Base-by-base conservation (phyloP, 2,888 invertebrate species). In the Phortica magna region DNA sequence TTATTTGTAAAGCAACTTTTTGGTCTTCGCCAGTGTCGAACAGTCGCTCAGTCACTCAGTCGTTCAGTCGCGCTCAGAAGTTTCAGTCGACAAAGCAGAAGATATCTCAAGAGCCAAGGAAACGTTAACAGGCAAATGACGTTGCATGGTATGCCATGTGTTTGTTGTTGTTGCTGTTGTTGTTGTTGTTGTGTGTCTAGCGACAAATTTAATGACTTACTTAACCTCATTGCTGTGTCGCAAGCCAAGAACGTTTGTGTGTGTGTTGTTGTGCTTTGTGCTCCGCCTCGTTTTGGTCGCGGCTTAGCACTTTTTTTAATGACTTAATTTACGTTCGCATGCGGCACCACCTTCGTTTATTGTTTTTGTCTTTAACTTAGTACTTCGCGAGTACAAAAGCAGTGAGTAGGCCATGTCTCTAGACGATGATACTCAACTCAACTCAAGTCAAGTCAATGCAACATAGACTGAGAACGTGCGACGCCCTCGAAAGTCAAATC, bases 141-240 rank as follows among this genome's bases (percentile, higher is more conserved):
- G 22, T 22, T 17, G 59, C 17, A 7, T 19, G 17, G 22, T 17
- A 22, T 61, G n/a, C 10, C 19, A 61, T 61, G 10, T 61, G 10
- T 22, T 73, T 22, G 74, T 59, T 42, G 12, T 14, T 59, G 53
- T 22, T 57, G 31, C 48, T 53, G 53, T 57, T 67, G 57, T 53
- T 71, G 61, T 64, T 57, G 19, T 68, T 57, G 83, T 86, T 89
- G 89, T 89, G 88, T 89, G 89, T 89, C 88, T 89, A 88, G 89
- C 90, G 89, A 90, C 90, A 89, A 90, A 89, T 88, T 89, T 90
- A 90, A 89, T 90, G 90, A 84, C 89, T 89, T 86, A 89, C 88
- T 89, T 88, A 90, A 87, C 19, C 61, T 61, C 61, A 61, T 53
- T 70, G 19, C 59, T 61, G 12, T 65, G 57, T 65, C 79, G 74